Evolutionary conservation across 2,888 invertebrate species (phyloP), one percentile per base, ranked within the genome.

Genomic region (Calameuta idolon): DNA sequence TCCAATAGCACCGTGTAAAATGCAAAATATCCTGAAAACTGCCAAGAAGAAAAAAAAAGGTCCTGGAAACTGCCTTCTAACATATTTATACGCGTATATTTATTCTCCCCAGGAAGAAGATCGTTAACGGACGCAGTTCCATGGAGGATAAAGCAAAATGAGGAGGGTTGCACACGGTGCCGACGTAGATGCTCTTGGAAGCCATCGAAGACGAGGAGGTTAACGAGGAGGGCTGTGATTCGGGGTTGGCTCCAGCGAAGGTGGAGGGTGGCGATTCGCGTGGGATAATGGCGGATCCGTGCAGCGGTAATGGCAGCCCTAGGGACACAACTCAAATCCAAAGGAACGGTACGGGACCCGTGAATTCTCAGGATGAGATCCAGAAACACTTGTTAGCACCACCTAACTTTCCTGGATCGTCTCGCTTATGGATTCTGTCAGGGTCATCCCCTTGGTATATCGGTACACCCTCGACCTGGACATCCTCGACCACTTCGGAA

Each of bases 301-400:
- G 81, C 81, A 82, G 85, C 81, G 83, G 82, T 87, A 87, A 87
- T 87, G 86, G 87, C 85, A 85, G 84, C 87, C 87, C 87, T 77
- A 84, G 87, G 87, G 87, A 87, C 87, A 76, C 76, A 75, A 78
- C 78, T 78, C 78, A 75, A 78, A 76, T 55, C 78, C 40, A 15
- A 33, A 33, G 71, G 33, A 34, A 76, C 12, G 71, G 37, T 34
- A 75, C 69, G 75, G 34, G 37, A 35, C 34, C 35, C 76, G 69
- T 0, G 55, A 55, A 23, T 55, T 55, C 55, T 55, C 55, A 55
- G 55, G 55, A 23, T 1, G 55, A 71, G 31, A 71, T 34, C 71
- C 84, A 85, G 86, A 85, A 87, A 87, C 85, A 87, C 89, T 89
- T 87, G 89, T 89, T 89, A 89, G 87, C 87, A 85, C 85, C 86